Conservation (phyloP, 2,888 invertebrate genomes). For the Calliphora vomitoria region DNA sequence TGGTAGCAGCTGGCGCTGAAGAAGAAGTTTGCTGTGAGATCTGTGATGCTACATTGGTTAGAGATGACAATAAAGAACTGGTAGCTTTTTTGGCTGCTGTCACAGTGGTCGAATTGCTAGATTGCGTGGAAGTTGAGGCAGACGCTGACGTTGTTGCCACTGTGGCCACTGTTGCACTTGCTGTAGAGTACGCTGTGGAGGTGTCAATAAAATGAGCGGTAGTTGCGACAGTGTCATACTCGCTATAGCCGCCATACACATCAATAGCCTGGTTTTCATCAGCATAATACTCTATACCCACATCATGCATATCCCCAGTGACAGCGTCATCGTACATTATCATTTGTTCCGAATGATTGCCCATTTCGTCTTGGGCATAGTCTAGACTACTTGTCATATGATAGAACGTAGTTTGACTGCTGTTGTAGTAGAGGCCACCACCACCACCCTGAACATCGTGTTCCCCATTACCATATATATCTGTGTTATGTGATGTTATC, state of each 20-base stretch:
- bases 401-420: conserved; percentile 50
- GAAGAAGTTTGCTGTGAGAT: conserved; percentile 71
- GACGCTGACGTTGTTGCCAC: neutral
- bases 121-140: conserved; percentile 28
- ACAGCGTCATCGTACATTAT: conserved; percentile 25
- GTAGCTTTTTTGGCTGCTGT: conserved; percentile 64
- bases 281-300: neutral
- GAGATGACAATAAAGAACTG: conserved; percentile 75
- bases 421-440: conserved; percentile 49
- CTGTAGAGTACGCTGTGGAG: neutral
- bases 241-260: conserved; percentile 70
- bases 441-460: neutral
- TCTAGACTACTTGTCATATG: conserved; percentile 69
- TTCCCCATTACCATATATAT: neutral
- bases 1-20: conserved; percentile 37
- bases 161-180: neutral
- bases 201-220: conserved; percentile 41
- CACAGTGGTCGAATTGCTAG: conserved; percentile 43
- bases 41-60: conserved; percentile 75
- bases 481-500: neutral
- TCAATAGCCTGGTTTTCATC: conserved; percentile 49
- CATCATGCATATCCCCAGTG: neutral
- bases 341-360: conserved; percentile 18
- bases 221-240: conserved; percentile 75
- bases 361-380: conserved; percentile 54